Base-by-base conservation (phyloP, 2,797 vertebrate species). In the Acanthurus tractus region DNA sequence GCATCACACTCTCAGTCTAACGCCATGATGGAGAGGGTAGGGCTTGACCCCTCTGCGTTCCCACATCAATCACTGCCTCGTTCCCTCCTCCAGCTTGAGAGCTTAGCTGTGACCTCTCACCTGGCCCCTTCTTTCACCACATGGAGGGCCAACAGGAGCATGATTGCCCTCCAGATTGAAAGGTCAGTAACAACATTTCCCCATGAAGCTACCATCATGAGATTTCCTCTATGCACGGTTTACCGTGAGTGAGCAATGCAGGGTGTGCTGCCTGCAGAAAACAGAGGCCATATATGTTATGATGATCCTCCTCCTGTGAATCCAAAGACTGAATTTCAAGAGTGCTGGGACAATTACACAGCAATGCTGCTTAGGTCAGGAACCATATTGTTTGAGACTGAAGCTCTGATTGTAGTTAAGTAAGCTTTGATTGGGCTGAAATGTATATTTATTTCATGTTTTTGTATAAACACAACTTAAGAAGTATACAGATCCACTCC, bases 11-110 rank as follows among this genome's bases (percentile, higher is more conserved):
- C 76, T 77, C 18, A 66, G 78, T 56, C 52, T 56, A 40, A 81
- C 69, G 82, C 72, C 67, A 56, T 91, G 86, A 93, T 89, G 29
- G 87, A 88, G 71, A 70, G 64, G 52, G 61, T 3, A 76, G 74
- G 78, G 79, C 82, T 63, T 36, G 81, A 90, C 89, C 80, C 63
- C 57, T 63, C 56, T 48, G 63, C 73, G 17, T 86, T 76, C 61
- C 77, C 74, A 80, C 83, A 92, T 94, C 89, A 88, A 92, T 93
- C 93, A 92, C 79, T 52, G 64, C 72, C 84, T 90, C 65, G 14
- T 91, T 92, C 62, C 59, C 40, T 59, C 61, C 50, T 79, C 75
- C 65, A 59, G 57, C 74, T 70, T n/a, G 54, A 67, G 70, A 78
- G 81, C 74, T 85, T 64, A 62, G 63, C 63, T n/a, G 36, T 25